These are phyloP conservation scores for Kradibia gibbosae DNA, from an alignment of 1,140 invertebrate species.

Conservation along the genomic window DNA sequence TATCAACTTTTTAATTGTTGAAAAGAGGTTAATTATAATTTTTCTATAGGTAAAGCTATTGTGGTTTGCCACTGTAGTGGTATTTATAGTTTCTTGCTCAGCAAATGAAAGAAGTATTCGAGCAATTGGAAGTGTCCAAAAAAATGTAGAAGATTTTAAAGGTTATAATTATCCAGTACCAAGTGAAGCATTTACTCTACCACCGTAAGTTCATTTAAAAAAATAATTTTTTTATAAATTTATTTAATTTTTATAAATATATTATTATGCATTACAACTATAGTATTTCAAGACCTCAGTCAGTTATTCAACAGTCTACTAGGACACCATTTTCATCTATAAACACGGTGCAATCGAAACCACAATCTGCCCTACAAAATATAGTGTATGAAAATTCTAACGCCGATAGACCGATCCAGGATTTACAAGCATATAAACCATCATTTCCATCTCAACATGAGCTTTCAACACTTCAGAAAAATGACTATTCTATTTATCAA, in stretches of 20 bases:
- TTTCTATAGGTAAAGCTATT: slow-evolving; percentile 61
- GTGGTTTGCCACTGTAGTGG: slow-evolving; percentile 61
- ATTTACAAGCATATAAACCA: no score
- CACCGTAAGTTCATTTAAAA: slow-evolving; percentile 55
- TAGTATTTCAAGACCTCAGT: neutral
- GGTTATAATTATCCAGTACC: slow-evolving; percentile 62
- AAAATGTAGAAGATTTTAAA: slow-evolving; percentile 53
- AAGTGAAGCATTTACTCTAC: slow-evolving; percentile 56
- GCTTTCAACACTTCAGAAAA: no score
- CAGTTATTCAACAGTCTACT: neutral
- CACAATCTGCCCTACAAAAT: slow-evolving; percentile 18
- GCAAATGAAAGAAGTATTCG: slow-evolving; percentile 57
- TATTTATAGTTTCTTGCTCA: slow-evolving; percentile 59
- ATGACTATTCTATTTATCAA: no score
- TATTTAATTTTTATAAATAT: neutral
- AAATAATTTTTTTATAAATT: neutral
- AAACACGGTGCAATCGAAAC: slow-evolving; percentile 24
- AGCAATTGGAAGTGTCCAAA: slow-evolving; percentile 59
- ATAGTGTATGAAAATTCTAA: slow-evolving; percentile 8
- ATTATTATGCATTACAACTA: neutral
- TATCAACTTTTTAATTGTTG: neutral
- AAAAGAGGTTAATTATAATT: neutral
- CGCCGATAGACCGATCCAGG: neutral
- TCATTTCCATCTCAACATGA: no score
- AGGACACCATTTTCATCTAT: neutral